These are phyloP conservation scores for Melanotaenia parkinsoni DNA, from an alignment of 2,797 vertebrate genomes.

Conservation along the genomic window DNA sequence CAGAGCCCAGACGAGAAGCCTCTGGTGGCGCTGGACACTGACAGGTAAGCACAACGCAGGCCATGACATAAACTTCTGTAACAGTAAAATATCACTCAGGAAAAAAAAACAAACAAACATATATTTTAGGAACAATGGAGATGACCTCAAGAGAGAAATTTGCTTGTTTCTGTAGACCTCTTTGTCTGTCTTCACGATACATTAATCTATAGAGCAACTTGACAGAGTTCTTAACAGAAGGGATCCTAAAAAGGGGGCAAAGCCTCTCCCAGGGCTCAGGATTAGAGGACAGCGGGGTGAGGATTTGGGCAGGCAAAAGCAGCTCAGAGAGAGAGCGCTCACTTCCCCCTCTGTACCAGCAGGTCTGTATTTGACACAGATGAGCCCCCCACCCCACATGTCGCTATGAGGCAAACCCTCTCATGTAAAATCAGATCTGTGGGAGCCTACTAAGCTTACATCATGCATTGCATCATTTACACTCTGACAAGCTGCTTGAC, in stretches of 20 bases:
- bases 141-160: constrained; percentile 6
- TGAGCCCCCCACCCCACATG: constrained; percentile 49
- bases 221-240: constrained; percentile 59
- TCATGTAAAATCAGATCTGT: constrained; percentile 40
- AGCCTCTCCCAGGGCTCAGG: constrained; percentile 59
- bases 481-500: constrained; percentile 37
- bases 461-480: constrained; percentile 60
- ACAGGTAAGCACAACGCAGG: constrained; percentile 85
- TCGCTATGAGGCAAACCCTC: constrained; percentile 16
- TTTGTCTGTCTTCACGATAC: constrained; percentile 17
- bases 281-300: constrained; percentile 70
- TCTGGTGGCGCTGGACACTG: constrained; percentile 96
- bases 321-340: constrained; percentile 56
- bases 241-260: constrained; percentile 62
- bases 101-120: background rate
- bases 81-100: background rate
- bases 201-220: constrained; percentile 62
- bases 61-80: background rate
- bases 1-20: constrained; percentile 99
- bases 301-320: constrained; percentile 69
- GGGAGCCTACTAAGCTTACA: constrained; percentile 45
- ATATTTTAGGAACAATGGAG: background rate
- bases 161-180: constrained; percentile 19
- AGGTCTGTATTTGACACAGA: constrained; percentile 61
- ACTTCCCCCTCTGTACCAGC: constrained; percentile 37